A percentile compares a stretch with the other conserved stretches of the same genome.
Evolutionary conservation across 2,113 vertebrate genomes (phyloP).

Genomic region (Poecile atricapillus): DNA sequence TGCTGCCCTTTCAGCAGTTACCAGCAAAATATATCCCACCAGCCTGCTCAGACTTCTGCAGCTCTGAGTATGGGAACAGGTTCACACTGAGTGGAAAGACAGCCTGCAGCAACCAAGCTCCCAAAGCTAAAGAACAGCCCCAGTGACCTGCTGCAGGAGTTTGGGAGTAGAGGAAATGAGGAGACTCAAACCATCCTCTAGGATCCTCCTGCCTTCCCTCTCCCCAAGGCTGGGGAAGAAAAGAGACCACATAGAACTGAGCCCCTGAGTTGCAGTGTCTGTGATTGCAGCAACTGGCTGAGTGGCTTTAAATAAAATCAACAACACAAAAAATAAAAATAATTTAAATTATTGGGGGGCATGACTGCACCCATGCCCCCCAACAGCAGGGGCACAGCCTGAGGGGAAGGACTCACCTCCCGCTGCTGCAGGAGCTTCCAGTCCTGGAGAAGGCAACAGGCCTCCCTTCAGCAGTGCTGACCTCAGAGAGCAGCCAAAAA

Average conservation of each 20-base stretch:
- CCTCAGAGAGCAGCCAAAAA: neutral
- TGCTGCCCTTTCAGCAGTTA: neutral
- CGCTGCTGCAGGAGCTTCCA: neutral
- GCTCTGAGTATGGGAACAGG: neutral
- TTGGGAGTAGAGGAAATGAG: neutral
- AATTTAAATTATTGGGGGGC: too few species aligned
- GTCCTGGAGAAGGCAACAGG: neutral
- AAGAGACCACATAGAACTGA: neutral
- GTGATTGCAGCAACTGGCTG: neutral
- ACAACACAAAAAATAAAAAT: too few species aligned
- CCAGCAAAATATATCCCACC: neutral
- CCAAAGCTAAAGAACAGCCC: neutral
- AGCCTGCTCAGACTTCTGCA: neutral
- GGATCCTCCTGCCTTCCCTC: neutral
- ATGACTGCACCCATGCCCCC: fast-evolving
- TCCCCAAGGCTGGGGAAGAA: fast-evolving
- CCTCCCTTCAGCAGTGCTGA: neutral
- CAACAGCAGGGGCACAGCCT: neutral
- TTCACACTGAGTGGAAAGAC: neutral
- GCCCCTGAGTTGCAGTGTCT: fast-evolving
- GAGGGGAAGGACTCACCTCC: neutral
- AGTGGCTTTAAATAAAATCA: neutral
- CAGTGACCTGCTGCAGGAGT: neutral
- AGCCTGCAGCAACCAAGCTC: neutral
- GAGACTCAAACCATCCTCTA: neutral